Conservation (phyloP, 2,797 vertebrate species). For the Notamacropus eugenii region DNA sequence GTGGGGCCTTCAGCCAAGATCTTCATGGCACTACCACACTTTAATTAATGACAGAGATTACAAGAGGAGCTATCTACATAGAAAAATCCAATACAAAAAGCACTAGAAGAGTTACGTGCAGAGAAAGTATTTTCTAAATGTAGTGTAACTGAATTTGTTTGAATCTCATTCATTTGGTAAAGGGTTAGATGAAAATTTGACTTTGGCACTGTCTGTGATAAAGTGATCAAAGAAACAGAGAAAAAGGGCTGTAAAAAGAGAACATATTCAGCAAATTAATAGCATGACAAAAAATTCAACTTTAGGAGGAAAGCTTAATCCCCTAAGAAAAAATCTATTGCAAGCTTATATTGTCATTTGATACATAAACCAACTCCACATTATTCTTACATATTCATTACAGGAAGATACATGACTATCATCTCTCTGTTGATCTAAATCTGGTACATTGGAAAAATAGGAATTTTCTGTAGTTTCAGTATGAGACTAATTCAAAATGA, state of each 20-base stretch:
- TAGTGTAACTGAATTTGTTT: background rate
- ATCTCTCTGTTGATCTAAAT: background rate
- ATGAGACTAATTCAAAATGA: background rate
- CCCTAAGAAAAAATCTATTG: fast-evolving
- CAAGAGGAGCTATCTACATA: background rate
- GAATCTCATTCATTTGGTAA: background rate
- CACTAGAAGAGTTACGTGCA: background rate
- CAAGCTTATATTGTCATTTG: background rate
- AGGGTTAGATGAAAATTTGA: background rate
- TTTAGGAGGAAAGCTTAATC: background rate
- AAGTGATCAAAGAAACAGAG: background rate
- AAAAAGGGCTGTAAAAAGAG: background rate
- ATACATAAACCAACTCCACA: too few relatives aligned
- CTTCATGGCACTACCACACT: background rate
- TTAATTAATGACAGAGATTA: background rate
- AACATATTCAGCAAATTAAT: background rate
- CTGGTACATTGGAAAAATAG: background rate
- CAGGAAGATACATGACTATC: background rate
- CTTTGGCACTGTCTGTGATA: background rate
- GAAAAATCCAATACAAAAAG: background rate
- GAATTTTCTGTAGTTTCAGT: background rate
- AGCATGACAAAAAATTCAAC: background rate
- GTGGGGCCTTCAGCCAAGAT: background rate
- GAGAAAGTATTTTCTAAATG: background rate
- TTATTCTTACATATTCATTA: background rate